Percentiles rank a stretch among this genome's conserved stretches.
Evolutionary conservation across 2,888 invertebrate genomes (phyloP).

Genomic region (Copidosoma aretas): DNA sequence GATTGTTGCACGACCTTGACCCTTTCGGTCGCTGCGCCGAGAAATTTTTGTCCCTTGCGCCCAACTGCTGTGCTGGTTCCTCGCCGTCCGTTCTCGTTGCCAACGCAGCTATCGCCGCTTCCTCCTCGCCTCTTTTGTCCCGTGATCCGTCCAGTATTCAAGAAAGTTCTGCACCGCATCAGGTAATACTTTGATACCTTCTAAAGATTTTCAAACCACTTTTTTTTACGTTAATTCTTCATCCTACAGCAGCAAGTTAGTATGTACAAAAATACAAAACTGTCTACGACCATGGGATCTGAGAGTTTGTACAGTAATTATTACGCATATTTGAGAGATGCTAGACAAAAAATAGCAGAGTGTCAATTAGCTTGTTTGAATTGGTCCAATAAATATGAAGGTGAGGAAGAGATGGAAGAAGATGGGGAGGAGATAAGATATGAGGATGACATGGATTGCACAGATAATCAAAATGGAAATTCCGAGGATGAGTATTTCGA

Average conservation of each 20-base stretch:
- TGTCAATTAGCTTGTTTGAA: constrained; percentile 76
- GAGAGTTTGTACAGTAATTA: constrained; percentile 81
- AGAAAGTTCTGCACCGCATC: constrained; percentile 28
- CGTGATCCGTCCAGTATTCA: neutral
- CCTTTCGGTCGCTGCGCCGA: constrained; percentile 77
- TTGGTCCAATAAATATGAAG: constrained; percentile 85
- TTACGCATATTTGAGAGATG: constrained; percentile 86
- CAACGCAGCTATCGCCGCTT: constrained; percentile 41
- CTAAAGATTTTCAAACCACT: neutral
- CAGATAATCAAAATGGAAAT: constrained; percentile 30
- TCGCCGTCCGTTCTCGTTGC: constrained; percentile 33
- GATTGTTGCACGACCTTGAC: constrained; percentile 75
- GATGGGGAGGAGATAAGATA: too few relatives aligned
- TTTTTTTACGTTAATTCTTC: neutral
- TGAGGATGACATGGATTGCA: constrained; percentile 21
- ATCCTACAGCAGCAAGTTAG: constrained; percentile 1
- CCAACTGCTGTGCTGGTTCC: constrained; percentile 66
- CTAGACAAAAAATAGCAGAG: constrained; percentile 77
- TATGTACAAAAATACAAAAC: constrained; percentile 39
- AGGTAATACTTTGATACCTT: neutral
- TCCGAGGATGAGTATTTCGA: constrained; percentile 33
- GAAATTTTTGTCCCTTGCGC: constrained; percentile 77
- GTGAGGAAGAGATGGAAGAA: constrained; percentile 59
- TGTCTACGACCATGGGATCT: constrained; percentile 8
- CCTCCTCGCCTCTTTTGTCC: constrained; percentile 1